These are phyloP conservation scores for Mamestra brassicae DNA, from an alignment of 2,888 invertebrate species.

Conservation along the genomic window DNA sequence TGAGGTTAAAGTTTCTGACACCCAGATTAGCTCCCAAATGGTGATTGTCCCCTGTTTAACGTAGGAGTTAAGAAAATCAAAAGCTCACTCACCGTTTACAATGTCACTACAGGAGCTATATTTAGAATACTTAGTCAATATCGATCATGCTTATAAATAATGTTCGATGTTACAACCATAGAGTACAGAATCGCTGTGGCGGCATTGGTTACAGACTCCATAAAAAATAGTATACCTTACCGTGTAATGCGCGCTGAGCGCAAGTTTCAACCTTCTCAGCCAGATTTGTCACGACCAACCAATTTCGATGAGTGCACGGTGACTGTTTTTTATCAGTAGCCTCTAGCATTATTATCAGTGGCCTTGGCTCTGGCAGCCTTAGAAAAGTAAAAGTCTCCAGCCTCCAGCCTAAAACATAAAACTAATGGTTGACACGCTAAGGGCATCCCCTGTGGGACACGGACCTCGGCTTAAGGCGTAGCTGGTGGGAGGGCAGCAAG, in stretches of 20 bases:
- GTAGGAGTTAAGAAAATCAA: conserved; percentile 12
- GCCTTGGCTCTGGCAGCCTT: no score
- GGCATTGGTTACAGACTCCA: not conserved
- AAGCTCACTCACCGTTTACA: conserved; percentile 45
- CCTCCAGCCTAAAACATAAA: no score
- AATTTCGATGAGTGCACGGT: not conserved
- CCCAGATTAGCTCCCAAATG: no score
- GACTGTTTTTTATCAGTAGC: not conserved
- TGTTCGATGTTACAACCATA: conserved; percentile 24
- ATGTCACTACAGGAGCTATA: conserved; percentile 27
- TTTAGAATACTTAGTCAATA: conserved; percentile 38
- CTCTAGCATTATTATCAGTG: no score
- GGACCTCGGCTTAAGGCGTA: no score
- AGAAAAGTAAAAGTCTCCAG: no score
- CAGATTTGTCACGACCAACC: not conserved
- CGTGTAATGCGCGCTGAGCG: no score
- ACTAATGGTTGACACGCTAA: no score
- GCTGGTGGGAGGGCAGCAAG: no score
- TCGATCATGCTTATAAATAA: conserved; percentile 50
- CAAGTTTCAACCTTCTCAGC: not conserved
- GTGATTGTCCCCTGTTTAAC: not conserved
- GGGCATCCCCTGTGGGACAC: no score
- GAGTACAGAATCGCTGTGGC: not conserved
- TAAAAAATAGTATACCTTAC: not conserved
- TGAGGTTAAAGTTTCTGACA: not conserved